Conservation (phyloP, 2,797 vertebrate species). For the Halcyon chelicuti region DNA sequence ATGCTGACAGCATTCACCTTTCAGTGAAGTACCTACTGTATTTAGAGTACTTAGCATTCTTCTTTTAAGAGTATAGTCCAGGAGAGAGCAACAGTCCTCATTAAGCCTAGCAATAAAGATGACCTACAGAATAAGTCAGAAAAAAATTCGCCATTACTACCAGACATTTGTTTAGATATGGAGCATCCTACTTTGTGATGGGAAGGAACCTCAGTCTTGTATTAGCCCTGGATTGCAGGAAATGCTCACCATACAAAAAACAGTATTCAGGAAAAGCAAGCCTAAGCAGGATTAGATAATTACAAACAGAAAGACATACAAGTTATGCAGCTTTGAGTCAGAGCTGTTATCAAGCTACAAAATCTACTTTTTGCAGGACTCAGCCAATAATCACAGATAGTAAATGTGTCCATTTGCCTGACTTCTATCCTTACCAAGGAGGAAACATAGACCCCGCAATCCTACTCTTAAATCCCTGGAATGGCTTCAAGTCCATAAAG, state of each 20-base stretch:
- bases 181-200: neutral
- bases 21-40: neutral
- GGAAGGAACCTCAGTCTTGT: neutral
- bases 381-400: constrained; percentile 60
- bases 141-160: neutral
- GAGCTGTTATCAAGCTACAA: constrained; percentile 42
- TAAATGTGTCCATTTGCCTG: constrained; percentile 45
- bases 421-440: constrained; percentile 9
- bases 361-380: constrained; percentile 18
- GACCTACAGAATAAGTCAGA: neutral
- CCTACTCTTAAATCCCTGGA: neutral
- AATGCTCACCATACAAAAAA: neutral
- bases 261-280: neutral
- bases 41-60: neutral
- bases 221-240: neutral
- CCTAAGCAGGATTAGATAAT: constrained; percentile 34
- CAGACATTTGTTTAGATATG: neutral
- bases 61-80: neutral
- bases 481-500: constrained; percentile 25
- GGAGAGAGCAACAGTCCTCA: neutral
- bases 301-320: constrained; percentile 21
- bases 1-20: neutral
- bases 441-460: neutral
- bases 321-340: neutral
- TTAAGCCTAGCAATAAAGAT: neutral